These are phyloP conservation scores for Clostera curtula DNA, from an alignment of 2,888 invertebrate genomes.

Conservation along the genomic window DNA sequence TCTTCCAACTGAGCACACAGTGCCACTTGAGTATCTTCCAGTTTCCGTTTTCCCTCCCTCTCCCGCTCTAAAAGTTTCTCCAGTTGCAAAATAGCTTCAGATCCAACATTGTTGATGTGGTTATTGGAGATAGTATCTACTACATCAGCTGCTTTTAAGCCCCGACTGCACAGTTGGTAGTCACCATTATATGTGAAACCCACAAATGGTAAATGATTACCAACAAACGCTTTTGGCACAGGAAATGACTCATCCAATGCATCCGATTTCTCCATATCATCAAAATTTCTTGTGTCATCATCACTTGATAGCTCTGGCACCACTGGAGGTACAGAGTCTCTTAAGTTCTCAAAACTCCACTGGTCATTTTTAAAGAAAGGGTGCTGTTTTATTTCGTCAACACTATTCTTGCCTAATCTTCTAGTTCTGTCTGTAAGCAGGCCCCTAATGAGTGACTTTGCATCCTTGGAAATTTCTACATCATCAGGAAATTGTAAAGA, in stretches of 20 bases:
- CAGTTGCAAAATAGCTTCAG: constrained; percentile 79
- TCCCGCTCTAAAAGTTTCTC: constrained; percentile 86
- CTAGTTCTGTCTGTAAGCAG: constrained; percentile 94
- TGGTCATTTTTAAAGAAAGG: constrained; percentile 97
- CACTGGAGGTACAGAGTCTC: constrained; percentile 96
- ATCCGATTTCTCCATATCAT: constrained; percentile 97
- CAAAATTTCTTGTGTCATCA: constrained; percentile 99
- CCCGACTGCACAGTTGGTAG: constrained; percentile 81
- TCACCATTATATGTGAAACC: constrained; percentile 98
- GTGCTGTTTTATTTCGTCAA: constrained; percentile 95
- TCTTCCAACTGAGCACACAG: constrained; percentile 85
- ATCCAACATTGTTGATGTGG: constrained; percentile 76
- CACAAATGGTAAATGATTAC: constrained; percentile 98
- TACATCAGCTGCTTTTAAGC: constrained; percentile 69
- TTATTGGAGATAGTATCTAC: constrained; percentile 79
- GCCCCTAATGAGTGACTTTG: constrained; percentile 92
- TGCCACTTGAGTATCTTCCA: constrained; percentile 84
- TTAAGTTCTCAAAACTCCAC: constrained; percentile 97
- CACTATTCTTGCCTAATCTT: constrained; percentile 92
- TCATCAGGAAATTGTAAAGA: constrained; percentile 97
- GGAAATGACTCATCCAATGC: constrained; percentile 95
- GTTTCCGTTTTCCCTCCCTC: constrained; percentile 79
- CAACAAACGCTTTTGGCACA: constrained; percentile 97
- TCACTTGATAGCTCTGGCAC: constrained; percentile 97
- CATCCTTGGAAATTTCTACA: constrained; percentile 91